Evolutionary conservation across 2,888 invertebrate genomes (phyloP).

Genomic region (Dorcus hopei): DNA sequence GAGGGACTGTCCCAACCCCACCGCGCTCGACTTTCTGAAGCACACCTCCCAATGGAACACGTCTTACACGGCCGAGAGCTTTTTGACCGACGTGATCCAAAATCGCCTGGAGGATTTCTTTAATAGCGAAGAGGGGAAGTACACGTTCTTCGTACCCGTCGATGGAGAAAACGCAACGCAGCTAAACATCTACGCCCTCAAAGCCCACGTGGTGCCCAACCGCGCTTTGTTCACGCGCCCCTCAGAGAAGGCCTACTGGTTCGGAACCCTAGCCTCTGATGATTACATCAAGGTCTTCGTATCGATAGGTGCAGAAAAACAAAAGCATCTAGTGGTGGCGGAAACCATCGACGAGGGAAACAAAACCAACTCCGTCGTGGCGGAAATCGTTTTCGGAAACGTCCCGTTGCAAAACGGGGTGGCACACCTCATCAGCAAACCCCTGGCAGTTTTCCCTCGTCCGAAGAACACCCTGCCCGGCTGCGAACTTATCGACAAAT

Average conservation of each 20-base stretch:
- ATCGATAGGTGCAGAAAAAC: constrained; percentile 40
- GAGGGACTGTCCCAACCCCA: constrained; percentile 60
- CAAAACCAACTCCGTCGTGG: constrained; percentile 73
- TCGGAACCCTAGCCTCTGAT: constrained; percentile 73
- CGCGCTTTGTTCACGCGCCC: constrained; percentile 82
- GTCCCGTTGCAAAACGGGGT: constrained; percentile 90
- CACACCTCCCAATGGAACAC: constrained; percentile 48
- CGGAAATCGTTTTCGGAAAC: constrained; percentile 80
- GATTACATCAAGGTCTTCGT: constrained; percentile 74
- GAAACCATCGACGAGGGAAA: constrained; percentile 74
- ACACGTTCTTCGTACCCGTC: constrained; percentile 86
- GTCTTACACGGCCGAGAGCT: constrained; percentile 17
- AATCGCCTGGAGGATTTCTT: constrained; percentile 69
- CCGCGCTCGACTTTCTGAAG: constrained; percentile 73
- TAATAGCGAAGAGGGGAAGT: constrained; percentile 63
- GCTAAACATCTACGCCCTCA: constrained; percentile 76
- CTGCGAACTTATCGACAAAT: constrained; percentile 75
- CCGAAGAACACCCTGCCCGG: constrained; percentile 82
- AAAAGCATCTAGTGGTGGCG: constrained; percentile 71
- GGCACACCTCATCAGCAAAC: constrained; percentile 84
- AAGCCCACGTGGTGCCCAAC: constrained; percentile 82
- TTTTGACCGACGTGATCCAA: constrained; percentile 41
- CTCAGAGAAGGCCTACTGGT: constrained; percentile 66
- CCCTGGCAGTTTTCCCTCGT: constrained; percentile 81
- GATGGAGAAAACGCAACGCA: constrained; percentile 57